Evolutionary conservation across 2,113 vertebrate species (phyloP).

Genomic region (Neotoma lepida): DNA sequence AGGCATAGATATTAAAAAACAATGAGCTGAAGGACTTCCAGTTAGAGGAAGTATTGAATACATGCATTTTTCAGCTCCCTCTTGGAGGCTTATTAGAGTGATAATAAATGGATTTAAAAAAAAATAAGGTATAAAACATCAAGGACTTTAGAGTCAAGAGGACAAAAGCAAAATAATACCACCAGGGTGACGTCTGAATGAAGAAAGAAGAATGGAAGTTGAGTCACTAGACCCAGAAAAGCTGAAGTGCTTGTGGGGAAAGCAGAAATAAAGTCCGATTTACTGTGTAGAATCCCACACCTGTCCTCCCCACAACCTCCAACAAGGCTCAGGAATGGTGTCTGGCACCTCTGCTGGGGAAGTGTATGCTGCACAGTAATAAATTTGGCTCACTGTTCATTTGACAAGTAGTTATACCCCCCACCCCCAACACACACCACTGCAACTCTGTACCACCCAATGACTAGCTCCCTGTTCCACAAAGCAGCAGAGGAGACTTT

Average conservation of each 20-base stretch:
- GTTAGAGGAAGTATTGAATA: constrained; percentile 48
- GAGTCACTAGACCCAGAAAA: constrained; percentile 1
- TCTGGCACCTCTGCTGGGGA: neutral
- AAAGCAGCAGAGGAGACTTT: neutral
- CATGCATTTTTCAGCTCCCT: constrained; percentile 60
- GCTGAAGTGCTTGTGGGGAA: neutral
- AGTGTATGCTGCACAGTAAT: neutral
- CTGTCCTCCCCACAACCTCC: no score
- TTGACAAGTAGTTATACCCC: neutral
- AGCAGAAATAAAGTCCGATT: neutral
- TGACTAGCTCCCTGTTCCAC: neutral
- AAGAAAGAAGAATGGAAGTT: neutral
- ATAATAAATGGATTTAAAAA: constrained; percentile 33
- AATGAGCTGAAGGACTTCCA: constrained; percentile 56
- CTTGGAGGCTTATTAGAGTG: constrained; percentile 9
- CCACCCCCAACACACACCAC: neutral
- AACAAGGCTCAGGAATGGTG: neutral
- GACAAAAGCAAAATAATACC: constrained; percentile 11
- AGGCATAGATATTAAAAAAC: constrained; percentile 46
- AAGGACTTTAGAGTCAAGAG: constrained; percentile 20
- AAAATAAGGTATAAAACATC: neutral
- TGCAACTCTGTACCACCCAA: neutral
- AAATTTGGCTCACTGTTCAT: neutral
- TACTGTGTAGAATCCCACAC: neutral
- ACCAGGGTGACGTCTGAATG: neutral